Conservation (phyloP, 2,113 vertebrate genomes). For the Dascyllus trimaculatus region DNA sequence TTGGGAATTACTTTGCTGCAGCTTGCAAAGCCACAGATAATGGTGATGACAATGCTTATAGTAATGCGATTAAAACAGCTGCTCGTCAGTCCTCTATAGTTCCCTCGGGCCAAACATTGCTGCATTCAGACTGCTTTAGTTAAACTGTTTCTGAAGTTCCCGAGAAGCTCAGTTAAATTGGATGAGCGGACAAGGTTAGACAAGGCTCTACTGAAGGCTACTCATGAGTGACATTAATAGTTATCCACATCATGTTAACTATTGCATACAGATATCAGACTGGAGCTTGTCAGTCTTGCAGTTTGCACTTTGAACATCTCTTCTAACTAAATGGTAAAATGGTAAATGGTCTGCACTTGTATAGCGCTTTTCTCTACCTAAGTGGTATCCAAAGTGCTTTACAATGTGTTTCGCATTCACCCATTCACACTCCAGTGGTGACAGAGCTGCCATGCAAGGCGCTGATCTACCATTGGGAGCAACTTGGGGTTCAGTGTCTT, state of each 20-base stretch:
- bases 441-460: too few species aligned
- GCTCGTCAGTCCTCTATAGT: background rate
- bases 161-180: background rate
- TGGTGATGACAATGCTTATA: conserved; percentile 17
- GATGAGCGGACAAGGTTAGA: conserved; percentile 5
- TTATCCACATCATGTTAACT: background rate
- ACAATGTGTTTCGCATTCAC: too few species aligned
- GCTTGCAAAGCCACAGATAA: conserved; percentile 1
- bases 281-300: background rate
- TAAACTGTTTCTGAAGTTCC: conserved; percentile 6
- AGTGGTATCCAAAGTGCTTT: too few species aligned
- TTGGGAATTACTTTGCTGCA: background rate
- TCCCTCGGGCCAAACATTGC: background rate
- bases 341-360: too few species aligned
- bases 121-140: background rate
- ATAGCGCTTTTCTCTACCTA: too few species aligned
- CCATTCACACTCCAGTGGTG: too few species aligned
- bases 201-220: background rate
- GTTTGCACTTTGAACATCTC: conserved; percentile 40
- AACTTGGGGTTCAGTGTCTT: too few species aligned
- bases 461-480: too few species aligned
- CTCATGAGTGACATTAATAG: background rate
- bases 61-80: conserved; percentile 28
- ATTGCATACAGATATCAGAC: background rate
- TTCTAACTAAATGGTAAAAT: conserved; percentile 12